These are phyloP conservation scores for Rhingia campestris DNA, from an alignment of 2,888 invertebrate species.

Conservation along the genomic window DNA sequence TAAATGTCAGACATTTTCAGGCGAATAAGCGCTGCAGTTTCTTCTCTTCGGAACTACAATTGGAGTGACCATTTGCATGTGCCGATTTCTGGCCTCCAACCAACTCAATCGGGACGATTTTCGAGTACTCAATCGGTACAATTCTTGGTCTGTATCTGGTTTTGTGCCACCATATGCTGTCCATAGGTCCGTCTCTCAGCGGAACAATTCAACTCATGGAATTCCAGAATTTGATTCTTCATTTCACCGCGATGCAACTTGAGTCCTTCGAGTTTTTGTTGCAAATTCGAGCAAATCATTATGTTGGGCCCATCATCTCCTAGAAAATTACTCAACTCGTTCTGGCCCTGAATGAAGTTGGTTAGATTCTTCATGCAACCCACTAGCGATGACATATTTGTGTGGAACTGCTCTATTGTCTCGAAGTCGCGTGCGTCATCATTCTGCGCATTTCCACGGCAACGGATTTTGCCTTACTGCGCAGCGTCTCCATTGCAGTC, in stretches of 20 bases:
- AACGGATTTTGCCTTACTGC: conserved; percentile 77
- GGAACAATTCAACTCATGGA: conserved; percentile 80
- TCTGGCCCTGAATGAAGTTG: conserved; percentile 82
- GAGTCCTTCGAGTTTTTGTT: conserved; percentile 84
- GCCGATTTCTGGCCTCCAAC: conserved; percentile 68
- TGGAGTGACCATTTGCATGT: conserved; percentile 43
- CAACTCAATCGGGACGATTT: conserved; percentile 81
- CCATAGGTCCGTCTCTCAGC: conserved; percentile 76
- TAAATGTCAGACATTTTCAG: conserved; percentile 84
- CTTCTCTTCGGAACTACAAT: conserved; percentile 77
- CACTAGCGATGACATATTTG: conserved; percentile 81
- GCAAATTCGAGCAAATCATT: conserved; percentile 80
- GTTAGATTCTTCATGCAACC: conserved; percentile 82
- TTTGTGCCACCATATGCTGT: conserved; percentile 25
- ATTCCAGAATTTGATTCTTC: conserved; percentile 86
- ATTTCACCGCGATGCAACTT: conserved; percentile 90
- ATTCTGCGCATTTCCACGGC: conserved; percentile 67
- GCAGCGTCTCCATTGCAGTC: conserved; percentile 80
- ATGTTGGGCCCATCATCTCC: conserved; percentile 83
- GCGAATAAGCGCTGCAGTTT: conserved; percentile 77
- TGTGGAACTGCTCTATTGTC: conserved; percentile 81
- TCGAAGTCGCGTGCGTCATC: conserved; percentile 80
- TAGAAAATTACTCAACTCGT: conserved; percentile 80
- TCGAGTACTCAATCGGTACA: conserved; percentile 80
- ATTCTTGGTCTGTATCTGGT: conserved; percentile 74